Percentiles rank a stretch among this genome's conserved stretches.
phyloP scores from a whole-genome alignment of 2,888 invertebrate genomes.

The Lordiphosa fenestrarum region DNA sequence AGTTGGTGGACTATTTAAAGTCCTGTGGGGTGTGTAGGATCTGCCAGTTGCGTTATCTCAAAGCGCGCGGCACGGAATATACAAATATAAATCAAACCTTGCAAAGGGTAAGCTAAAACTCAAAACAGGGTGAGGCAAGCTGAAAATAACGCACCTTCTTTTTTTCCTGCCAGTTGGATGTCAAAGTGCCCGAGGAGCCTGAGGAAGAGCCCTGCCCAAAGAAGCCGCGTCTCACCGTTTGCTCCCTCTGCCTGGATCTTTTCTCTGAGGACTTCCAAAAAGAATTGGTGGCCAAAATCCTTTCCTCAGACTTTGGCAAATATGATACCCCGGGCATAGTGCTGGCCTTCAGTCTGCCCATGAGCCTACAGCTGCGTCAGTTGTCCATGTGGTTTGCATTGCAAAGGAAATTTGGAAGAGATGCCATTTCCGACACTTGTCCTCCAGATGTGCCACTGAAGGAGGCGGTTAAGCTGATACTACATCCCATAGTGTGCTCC shows the following conservation, averaged over 20 bases:
- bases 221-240: slow-evolving; percentile 82
- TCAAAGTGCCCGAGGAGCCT: slow-evolving; percentile 32
- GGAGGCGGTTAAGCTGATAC: slow-evolving; percentile 89
- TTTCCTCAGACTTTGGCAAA: slow-evolving; percentile 81
- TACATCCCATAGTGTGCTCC: slow-evolving; percentile 83
- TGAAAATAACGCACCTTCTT: no score
- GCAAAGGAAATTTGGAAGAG: slow-evolving; percentile 81
- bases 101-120: slow-evolving; percentile 80
- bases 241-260: slow-evolving; percentile 87
- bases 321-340: slow-evolving; percentile 86
- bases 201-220: slow-evolving; percentile 71
- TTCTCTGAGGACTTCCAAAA: slow-evolving; percentile 83
- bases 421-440: slow-evolving; percentile 77
- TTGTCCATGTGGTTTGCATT: slow-evolving; percentile 84
- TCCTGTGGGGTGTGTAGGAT: slow-evolving; percentile 84
- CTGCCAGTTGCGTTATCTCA: slow-evolving; percentile 86
- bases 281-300: slow-evolving; percentile 82
- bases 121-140: no score
- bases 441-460: slow-evolving; percentile 84
- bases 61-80: slow-evolving; percentile 83
- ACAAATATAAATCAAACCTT: slow-evolving; percentile 81
- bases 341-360: slow-evolving; percentile 87
- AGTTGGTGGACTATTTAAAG: slow-evolving; percentile 81
- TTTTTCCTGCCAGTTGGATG: slow-evolving; percentile 43
- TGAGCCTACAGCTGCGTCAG: slow-evolving; percentile 85